Percentiles rank a stretch among this genome's conserved stretches.
phyloP scores from a whole-genome alignment of 2,113 vertebrate species.

The Aix galericulata region DNA sequence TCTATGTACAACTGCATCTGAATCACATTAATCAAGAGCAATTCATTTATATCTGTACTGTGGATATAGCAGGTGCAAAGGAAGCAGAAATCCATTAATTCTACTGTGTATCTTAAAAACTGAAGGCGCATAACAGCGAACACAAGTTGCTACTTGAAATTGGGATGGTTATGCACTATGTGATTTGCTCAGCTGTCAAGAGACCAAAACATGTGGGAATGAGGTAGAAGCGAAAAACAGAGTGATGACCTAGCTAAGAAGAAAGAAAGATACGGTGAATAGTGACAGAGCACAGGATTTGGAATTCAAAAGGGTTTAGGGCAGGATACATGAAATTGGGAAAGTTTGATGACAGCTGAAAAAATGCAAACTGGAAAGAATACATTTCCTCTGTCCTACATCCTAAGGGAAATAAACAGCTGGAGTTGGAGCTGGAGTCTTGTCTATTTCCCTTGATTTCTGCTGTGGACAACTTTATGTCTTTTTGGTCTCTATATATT shows the following conservation, averaged over 20 bases:
- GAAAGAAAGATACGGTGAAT: not conserved
- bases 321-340: not conserved
- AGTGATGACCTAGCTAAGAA: not conserved
- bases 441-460: constrained; percentile 5
- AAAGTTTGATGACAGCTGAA: not conserved
- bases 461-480: not conserved
- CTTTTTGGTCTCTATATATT: not conserved
- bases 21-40: not conserved
- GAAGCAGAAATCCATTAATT: not conserved
- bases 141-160: not conserved
- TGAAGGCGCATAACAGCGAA: not conserved
- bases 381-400: not conserved
- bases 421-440: not conserved
- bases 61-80: not conserved
- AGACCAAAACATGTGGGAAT: not conserved
- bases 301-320: not conserved
- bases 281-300: not conserved
- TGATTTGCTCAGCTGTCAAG: not conserved
- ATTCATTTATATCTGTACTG: not conserved
- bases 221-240: not conserved
- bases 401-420: not conserved
- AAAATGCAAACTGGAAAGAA: not conserved
- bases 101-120: not conserved
- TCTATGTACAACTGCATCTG: not conserved
- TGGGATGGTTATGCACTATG: not conserved